Base-by-base conservation (phyloP, 2,113 vertebrate genomes). In the Gadus macrocephalus region DNA sequence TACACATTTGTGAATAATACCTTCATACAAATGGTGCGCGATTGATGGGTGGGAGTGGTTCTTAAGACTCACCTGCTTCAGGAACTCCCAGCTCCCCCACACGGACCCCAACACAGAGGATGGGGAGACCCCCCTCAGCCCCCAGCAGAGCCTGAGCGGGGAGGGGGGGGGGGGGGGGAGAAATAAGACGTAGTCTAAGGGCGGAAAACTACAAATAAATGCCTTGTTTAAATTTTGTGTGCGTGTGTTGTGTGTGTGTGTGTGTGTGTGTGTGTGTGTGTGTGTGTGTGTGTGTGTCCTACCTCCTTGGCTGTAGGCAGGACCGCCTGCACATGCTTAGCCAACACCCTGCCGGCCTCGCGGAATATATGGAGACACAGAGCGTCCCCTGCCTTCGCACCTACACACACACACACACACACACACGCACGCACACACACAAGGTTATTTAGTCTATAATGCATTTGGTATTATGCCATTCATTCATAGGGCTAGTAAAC, bases 51-150 rank as follows among this genome's bases (percentile, higher is more conserved):
- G 31, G 31, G 31, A 31, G 3, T 31, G 31, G 31, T 2, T 31
- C 4, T 6, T 31, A 6, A 35, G 25, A 76, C 92, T 91, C 76
- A 95, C 95, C 95, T 62, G 82, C 80, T 82, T 93, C 78, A 98
- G 83, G 12, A 93, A 84, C 9, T 95, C 89, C 96, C 96, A 98
- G 91, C 96, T 98, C 31, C 90, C 94, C 97, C 96, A 98, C 71
- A 98, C 97, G 0, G 95, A 95, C n/a, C 42, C 97, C 96, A 75
- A 94, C 96, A n/a, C 95, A 97, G 59, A 98, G 79, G 64, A 98
- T 91, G n/a, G 94, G 94, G 28, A 98, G 87, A 5, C 96, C 95
- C 16, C 85, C 79, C 12, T 92, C 85, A 0, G 91, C 86, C 1
- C 63, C 74, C 81, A 96, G 87, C 12, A 98, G 89, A 56, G 86